Evolutionary conservation across 2,797 vertebrate species (phyloP), one percentile per base, ranked within the genome.

Genomic region (Chelmon rostratus): DNA sequence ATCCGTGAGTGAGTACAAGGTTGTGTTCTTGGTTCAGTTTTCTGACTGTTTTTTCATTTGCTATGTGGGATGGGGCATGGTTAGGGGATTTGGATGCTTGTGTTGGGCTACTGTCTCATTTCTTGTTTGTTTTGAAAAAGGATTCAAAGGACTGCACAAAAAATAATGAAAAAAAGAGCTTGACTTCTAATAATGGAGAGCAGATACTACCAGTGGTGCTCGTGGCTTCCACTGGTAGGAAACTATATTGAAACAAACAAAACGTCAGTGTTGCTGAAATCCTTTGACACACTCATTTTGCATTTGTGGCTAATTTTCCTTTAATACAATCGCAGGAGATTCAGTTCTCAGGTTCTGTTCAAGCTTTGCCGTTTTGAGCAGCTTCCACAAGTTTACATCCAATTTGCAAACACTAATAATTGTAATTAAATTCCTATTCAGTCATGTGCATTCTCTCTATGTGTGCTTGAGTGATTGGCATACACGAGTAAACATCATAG

Each of bases 401-500:
- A 56, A 0, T 1, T 6, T 40, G 4, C 56, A 10, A 69, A 21
- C 1, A 6, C 8, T 52, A 44, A 72, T 47, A 12, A 38, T 46
- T 56, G 19, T 53, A 63, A 23, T 59, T 50, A 31, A 64, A 23
- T 62, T 35, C 38, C 5, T 35, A n/a, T 21, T 49, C 31, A 52
- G 40, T 13, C 8, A 1, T 31, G 37, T 73, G 64, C 10, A 18
- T 8, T 58, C 28, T 69, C 21, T 31, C 19, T 19, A 1, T 16
- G 11, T 46, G 37, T 69, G 67, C 57, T 42, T 65, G 59, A 64
- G 1, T 63, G 47, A 78, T 28, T 73, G 23, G n/a, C 10, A 19
- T 37, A 15, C 40, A 71, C 37, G 62, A n/a, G 38, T 35, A 44
- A 52, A 49, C 64, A 8, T 61, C 74, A 68, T 73, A 67, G 18